Evolutionary conservation across 2,797 vertebrate genomes (phyloP).

Genomic region (Fistularia tabacaria): DNA sequence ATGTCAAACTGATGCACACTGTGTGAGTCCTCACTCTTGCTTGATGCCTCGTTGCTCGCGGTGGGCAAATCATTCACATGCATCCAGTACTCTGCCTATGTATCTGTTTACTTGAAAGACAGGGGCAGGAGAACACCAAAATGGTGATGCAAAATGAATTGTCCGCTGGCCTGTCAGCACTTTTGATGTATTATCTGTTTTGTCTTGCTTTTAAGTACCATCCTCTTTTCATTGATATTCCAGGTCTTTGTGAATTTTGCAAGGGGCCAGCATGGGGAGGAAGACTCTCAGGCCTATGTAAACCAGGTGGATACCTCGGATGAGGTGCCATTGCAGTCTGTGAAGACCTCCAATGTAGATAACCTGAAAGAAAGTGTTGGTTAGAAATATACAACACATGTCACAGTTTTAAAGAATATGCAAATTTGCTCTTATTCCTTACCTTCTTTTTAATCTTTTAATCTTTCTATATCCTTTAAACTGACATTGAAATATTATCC

Average conservation of each 20-base stretch:
- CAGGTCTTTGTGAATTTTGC: constrained; percentile 82
- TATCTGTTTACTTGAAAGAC: constrained; percentile 39
- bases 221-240: constrained; percentile 8
- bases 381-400: no score
- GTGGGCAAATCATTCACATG: constrained; percentile 37
- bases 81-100: constrained; percentile 16
- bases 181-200: not conserved
- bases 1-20: constrained; percentile 59
- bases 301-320: constrained; percentile 69
- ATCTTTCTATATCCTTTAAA: no score
- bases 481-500: no score
- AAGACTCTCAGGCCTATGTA: constrained; percentile 35
- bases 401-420: no score
- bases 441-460: no score
- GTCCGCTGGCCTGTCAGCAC: constrained; percentile 10
- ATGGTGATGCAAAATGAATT: constrained; percentile 17
- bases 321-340: constrained; percentile 49
- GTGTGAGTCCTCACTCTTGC: constrained; percentile 37
- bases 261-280: constrained; percentile 58
- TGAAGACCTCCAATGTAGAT: constrained; percentile 7
- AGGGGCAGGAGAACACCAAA: not conserved
- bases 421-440: no score
- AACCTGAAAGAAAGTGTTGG: no score
- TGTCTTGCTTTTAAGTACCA: constrained; percentile 13
- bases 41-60: constrained; percentile 45